A percentile compares a stretch with the other conserved stretches of the same genome.
Evolutionary conservation across 2,797 vertebrate genomes (phyloP).

Genomic region (Xenopus petersii): DNA sequence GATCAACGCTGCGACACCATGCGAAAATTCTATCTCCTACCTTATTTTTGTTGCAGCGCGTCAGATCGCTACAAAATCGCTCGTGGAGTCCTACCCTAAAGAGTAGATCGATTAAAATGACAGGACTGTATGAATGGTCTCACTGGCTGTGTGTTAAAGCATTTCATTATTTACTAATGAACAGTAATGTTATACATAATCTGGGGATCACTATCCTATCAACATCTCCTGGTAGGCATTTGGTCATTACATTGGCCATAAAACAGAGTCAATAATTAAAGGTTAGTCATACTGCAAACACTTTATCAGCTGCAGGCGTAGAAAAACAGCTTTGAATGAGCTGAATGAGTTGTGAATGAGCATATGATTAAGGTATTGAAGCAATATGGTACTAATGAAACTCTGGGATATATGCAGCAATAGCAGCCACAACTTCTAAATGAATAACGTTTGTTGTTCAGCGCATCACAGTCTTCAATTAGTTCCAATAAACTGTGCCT

Average conservation of each 20-base stretch:
- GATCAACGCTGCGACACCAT: no score
- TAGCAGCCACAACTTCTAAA: conserved; percentile 59
- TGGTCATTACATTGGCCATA: conserved; percentile 74
- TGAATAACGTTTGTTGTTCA: conserved; percentile 66
- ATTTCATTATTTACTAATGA: conserved; percentile 65
- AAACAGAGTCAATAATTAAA: conserved; percentile 70
- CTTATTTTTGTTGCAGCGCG: no score
- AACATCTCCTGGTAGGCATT: conserved; percentile 68
- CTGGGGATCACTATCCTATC: conserved; percentile 65
- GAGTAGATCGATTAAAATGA: conserved; percentile 35
- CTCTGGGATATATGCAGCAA: conserved; percentile 63
- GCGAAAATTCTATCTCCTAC: no score
- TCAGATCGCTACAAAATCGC: no score
- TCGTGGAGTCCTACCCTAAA: not conserved
- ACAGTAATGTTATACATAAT: conserved; percentile 64
- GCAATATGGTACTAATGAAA: conserved; percentile 74
- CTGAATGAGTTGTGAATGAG: conserved; percentile 84
- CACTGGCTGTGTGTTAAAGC: conserved; percentile 57
- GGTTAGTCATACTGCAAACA: conserved; percentile 71
- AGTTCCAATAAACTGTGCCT: conserved; percentile 68
- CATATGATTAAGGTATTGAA: conserved; percentile 87
- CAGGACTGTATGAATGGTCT: conserved; percentile 33
- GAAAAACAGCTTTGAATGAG: conserved; percentile 68
- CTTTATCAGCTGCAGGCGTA: conserved; percentile 66
- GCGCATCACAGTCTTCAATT: conserved; percentile 68